These are phyloP conservation scores for Xylota sylvarum DNA, from an alignment of 2,888 invertebrate species.

Conservation along the genomic window DNA sequence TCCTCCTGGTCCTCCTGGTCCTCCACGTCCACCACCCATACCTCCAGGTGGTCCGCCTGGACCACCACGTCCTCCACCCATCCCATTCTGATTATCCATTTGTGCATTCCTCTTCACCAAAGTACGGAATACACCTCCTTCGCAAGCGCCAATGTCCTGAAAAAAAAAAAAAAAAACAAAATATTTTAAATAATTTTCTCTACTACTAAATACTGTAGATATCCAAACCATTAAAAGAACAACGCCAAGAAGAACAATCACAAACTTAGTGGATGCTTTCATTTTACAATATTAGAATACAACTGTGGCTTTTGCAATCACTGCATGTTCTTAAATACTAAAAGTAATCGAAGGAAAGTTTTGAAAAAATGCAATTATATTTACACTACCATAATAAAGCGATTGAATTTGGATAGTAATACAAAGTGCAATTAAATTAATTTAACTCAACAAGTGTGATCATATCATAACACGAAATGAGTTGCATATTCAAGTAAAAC, in stretches of 20 bases:
- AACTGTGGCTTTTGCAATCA: constrained; percentile 17
- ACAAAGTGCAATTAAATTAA: constrained; percentile 24
- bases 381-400: background rate
- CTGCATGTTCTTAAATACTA: constrained; percentile 45
- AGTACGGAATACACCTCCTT: constrained; percentile 14
- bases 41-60: constrained; percentile 8
- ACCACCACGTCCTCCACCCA: constrained; percentile 11
- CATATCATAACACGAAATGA: constrained; percentile 18
- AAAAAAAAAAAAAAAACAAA: background rate
- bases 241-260: constrained; percentile 44
- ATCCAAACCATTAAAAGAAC: constrained; percentile 47
- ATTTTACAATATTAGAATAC: constrained; percentile 31
- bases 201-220: background rate
- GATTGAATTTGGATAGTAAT: background rate
- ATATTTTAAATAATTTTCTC: constrained; percentile 2
- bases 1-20: constrained; percentile 22
- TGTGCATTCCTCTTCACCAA: constrained; percentile 39
- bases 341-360: background rate
- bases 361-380: background rate
- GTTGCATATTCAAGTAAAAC: background rate
- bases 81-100: background rate
- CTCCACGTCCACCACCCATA: constrained; percentile 1
- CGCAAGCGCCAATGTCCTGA: constrained; percentile 18
- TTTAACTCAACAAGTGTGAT: background rate
- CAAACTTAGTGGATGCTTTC: constrained; percentile 52